Evolutionary conservation across 2,888 invertebrate genomes (phyloP), one percentile per base, ranked within the genome.

Genomic region (Muschampia plurimacula): DNA sequence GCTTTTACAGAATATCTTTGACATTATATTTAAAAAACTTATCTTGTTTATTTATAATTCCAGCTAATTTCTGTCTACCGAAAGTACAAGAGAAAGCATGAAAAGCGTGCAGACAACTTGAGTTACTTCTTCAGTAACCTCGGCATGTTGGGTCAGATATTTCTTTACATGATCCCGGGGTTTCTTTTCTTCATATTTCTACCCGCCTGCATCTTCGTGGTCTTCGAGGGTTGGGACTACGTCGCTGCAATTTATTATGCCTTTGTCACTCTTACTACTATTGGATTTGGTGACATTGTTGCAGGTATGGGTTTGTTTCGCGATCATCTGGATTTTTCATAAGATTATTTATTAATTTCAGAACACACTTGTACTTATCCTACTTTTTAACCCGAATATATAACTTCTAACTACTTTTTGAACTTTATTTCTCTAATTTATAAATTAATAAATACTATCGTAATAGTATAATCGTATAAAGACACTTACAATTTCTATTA

Each of bases 231-330:
- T 1, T 98, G 98, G 98, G 95, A 96, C 9, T 98, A 97, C 84
- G 96, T 97, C 9, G 96, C 97, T 59, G 96, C 98, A 0, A 95
- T 98, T 59, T 98, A 98, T 86, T 98, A 97, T 84, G 97, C 98
- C 28, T 98, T 97, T 84, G 97, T 98, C 13, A 97, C 98, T 0
- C 95, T 97, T 12, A 97, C 98, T 2, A 98, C 98, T 4, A 98
- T 98, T 77, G 98, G 98, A 55, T 98, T 98, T 87, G 98, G 98
- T n/a, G 98, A 98, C 88, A 96, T 96, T 83, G 98, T 98, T 44
- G 98, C 98, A 88, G 97, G 97, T 97, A 90, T 82, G 73, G 10
- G 15, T 22, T 55, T 49, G 6, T 55, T 59, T 13, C 12, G 8
- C 15, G 10, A 57, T 52, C 3, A 49, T 49, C 4, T n/a, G 44